Base-by-base conservation (phyloP, 2,888 invertebrate genomes). In the Linnaemya vulpina region DNA sequence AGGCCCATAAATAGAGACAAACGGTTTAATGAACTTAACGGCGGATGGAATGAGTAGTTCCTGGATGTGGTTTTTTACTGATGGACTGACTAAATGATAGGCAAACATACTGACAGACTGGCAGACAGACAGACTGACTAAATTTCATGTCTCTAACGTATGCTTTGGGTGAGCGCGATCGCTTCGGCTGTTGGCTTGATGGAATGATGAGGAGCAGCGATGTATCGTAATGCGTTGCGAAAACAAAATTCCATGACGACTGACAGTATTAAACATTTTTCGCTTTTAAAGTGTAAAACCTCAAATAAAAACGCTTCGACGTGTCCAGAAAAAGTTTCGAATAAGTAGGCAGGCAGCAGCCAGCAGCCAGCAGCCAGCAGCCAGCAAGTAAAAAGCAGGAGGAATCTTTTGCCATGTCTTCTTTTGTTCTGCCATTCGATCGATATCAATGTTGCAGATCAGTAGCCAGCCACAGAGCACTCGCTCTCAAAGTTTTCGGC, bases 161-260 rank as follows among this genome's bases (percentile, higher is more conserved):
- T 82, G 85, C 75, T 82, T 82, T 85, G 82, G 85, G 82, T 82
- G 85, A 85, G 71, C 82, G 82, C 82, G 51, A 82, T 85, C 82
- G 82, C 82, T 85, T 82, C 82, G 85, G 82, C 85, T 85, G 85
- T 85, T 85, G 82, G 82, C 51, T 85, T 85, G 85, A 85, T 86
- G 83, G 83, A 86, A 82, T 86, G 87, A 86, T 82, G 80, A 82
- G 86, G 75, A 84, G 82, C 86, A 75, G 40, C 85, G 85, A 85
- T 79, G 85, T 85, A 84, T 79, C 75, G 82, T 68, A 87, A 87
- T 87, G 88, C 88, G 87, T 87, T 87, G 85, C 89, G 88, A 87
- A 88, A 87, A 87, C 87, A 87, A 89, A 90, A 91, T 90, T 89
- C 91, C 91, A 89, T 90, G 90, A 91, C 91, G 90, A 91, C 90